Base-by-base conservation (phyloP, 2,888 invertebrate genomes). In the Ectropis crepuscularia region DNA sequence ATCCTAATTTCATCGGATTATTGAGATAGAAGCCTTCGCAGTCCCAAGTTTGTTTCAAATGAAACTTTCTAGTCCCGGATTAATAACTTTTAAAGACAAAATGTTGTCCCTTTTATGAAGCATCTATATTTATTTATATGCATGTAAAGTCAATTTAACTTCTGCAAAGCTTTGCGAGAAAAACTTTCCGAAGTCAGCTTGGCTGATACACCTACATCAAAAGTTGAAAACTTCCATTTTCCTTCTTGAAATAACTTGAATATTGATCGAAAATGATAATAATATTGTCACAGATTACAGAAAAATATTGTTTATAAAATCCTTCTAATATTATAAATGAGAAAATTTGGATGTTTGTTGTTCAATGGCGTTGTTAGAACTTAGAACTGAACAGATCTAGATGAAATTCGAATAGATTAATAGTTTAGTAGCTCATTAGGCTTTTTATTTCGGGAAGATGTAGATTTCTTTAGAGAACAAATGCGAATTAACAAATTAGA, bases 1-100 rank as follows among this genome's bases (percentile, higher is more conserved):
- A 50, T 28, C 12, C 10, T 36, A 47, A 45, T 51, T 16, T 37
- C 42, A 11, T 1, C n/a, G 6, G 38, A 47, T 39, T 47, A 38
- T 47, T 47, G 6, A 41, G 41, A 9, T 10, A 41, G 7, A 41
- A 11, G 5, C 43, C 11, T 12, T 36, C 47, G 36, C 9, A 16
- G 39, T 38, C 11, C 12, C 41, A 57, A 59, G 45, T 61, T 65
- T 58, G 39, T 11, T 48, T 47, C 11, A 41, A 42, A 6, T 5
- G 42, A 69, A 74, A 75, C 64, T 75, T 73, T 12, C 46, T 11
- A 55, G 50, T 47, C 57, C 57, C 61, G 74, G 74, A 73, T 72
- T 73, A 69, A 74, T 76, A 74, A 71, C 58, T 71, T 64, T n/a
- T 63, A 54, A 70, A 74, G 70, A 74, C 70, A 74, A 73, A 75